Evolutionary conservation across 2,888 invertebrate genomes (phyloP), one percentile per base, ranked within the genome.

Genomic region (Penaeus monodon): DNA sequence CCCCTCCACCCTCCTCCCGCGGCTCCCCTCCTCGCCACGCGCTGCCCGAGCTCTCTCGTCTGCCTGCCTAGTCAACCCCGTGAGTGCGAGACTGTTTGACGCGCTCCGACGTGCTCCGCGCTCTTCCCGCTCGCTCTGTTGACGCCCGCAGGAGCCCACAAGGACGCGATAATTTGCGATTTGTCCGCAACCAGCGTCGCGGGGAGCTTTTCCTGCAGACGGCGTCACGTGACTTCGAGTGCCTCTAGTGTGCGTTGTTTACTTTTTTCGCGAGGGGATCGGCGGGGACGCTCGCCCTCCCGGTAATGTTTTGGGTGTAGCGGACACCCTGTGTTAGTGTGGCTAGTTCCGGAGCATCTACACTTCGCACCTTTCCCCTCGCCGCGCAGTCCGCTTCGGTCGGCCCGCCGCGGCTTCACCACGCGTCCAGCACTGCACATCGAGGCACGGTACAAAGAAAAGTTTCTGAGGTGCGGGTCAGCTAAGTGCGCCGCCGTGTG

Each of bases 51-150:
- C 78, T 78, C 84, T 79, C 70, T 78, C 77, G 78, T 77, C 78
- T 68, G 66, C 70, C 70, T 29, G n/a, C 77, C 78, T 68, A 84
- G 77, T 84, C 84, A 84, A 78, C 78, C 49, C 84, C 57, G 84
- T 79, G 77, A 78, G 44, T 68, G 77, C 78, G 57, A 78, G 79
- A 78, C 79, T 68, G 79, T 84, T 84, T 84, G 84, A 84, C 84
- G 84, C 84, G 82, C 74, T 65, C 29, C 73, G 44, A 57, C 57
- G 57, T 57, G 57, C 57, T 57, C 57, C 27, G 49, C 49, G 66
- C n/a, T 29, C 81, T 81, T 68, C 80, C 29, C 57, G 57, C 57
- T 57, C 57, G 57, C 17, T 57, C 57, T 49, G 49, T 24, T 57
- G 57, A 57, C 57, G 57, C 57, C 57, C 57, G 57, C 57, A 57